Conservation (phyloP, 64 coral and sea anemone genomes). For the Cladopsammia gracilis region DNA sequence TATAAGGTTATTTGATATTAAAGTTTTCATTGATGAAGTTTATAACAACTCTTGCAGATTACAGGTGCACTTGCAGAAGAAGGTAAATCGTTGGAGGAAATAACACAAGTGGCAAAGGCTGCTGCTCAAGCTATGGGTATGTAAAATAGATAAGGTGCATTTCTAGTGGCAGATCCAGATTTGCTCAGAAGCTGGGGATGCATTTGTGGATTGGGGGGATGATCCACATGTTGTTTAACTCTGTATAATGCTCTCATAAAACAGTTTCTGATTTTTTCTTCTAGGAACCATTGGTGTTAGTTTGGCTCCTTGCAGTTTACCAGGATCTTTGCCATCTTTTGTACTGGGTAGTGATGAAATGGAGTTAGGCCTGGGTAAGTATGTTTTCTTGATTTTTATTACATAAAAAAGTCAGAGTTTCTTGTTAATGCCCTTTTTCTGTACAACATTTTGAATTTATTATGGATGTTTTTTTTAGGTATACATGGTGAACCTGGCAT, state of each 20-base stretch:
- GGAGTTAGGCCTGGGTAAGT: conserved; percentile 93
- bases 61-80: conserved; percentile 93
- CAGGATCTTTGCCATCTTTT: conserved; percentile 92
- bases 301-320: conserved; percentile 84
- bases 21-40: too few species aligned
- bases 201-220: too few species aligned
- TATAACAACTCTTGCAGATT: conserved; percentile 54
- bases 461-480: conserved; percentile 47
- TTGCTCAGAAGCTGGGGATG: too few species aligned
- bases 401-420: too few species aligned
- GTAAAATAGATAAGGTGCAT: neutral
- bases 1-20: too few species aligned
- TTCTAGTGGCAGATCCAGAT: too few species aligned
- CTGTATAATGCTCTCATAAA: neutral
- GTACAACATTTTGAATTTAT: too few species aligned
- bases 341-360: conserved; percentile 90
- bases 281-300: conserved; percentile 95
- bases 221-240: too few species aligned
- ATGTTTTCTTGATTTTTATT: too few species aligned
- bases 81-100: conserved; percentile 86
- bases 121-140: conserved; percentile 92
- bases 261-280: neutral
- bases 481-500: conserved; percentile 98
- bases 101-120: conserved; percentile 51
- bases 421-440: too few species aligned